Base-by-base conservation (phyloP, 1,140 invertebrate species). In the Drosophila azteca region DNA sequence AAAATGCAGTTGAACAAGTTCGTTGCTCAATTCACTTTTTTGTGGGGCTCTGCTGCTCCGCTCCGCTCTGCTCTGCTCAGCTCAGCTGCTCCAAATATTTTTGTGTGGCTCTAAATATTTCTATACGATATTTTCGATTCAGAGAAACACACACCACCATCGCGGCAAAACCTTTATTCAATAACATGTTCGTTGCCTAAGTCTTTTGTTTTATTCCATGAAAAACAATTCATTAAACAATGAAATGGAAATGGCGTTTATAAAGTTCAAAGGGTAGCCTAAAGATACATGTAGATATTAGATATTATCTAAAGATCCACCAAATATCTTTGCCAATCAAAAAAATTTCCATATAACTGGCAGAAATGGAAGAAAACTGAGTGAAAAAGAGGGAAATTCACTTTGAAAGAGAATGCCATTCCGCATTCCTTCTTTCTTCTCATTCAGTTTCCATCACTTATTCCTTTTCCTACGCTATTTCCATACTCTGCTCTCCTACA, bases 11-110 rank as follows among this genome's bases (percentile, higher is more conserved):
- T 57, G 63, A 74, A 63, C 81, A 85, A 85, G 81, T 85, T 85
- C 68, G 82, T 85, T 85, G 79, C 79, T 60, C 77, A 82, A 83
- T 67, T 60, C 77, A 62, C 73, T 61, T 61, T 61, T 64, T 69
- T 69, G 4, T 13, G 35, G 3, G 3, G 3, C 15, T 61, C 15
- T 51, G 4, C 24, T 44, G n/a, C 5, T 26, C 24, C 4, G n/a
- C 5, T 26, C 24, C 4, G 35, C 31, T 77, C 17, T 20, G 17
- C 17, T 20, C 17, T 20, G 17, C 5, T 26, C 24, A 26, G 29
- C 43, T 58, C 41, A 9, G 35, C 31, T 77, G 74, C 73, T 77
- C 73, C 39, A 77, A 77, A 77, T 77, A 45, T 57, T 39, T 39
- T 13, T 39, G 35, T 39, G 35, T 39, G 35, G 11, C 35, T 13